phyloP scores from a whole-genome alignment of 2,888 invertebrate genomes.

The Scaptomyza caliginosa region DNA sequence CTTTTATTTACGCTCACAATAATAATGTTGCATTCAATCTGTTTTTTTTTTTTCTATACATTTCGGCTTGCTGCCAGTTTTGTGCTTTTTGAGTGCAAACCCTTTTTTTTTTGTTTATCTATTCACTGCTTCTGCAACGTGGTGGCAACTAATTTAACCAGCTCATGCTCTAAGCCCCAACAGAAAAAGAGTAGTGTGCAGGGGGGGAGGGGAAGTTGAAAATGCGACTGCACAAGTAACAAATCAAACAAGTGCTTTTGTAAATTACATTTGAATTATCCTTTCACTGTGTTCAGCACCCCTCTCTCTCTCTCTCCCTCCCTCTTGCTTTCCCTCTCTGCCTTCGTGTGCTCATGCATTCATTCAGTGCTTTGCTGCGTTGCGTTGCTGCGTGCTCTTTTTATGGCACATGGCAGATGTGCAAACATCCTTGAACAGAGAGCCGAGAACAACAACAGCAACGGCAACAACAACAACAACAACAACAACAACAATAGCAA shows the following conservation, averaged over 20 bases:
- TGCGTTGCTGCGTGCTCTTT: conserved; percentile 19
- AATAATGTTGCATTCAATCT: neutral
- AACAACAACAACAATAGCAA: conserved; percentile 46
- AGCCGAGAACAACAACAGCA: neutral
- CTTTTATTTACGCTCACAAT: neutral
- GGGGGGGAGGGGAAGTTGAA: conserved; percentile 2
- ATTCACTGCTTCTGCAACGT: conserved; percentile 1
- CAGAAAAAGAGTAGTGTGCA: neutral
- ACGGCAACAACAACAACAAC: neutral
- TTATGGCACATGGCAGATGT: conserved; percentile 61
- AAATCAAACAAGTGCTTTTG: conserved; percentile 80
- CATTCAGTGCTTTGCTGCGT: conserved; percentile 38
- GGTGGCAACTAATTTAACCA: conserved; percentile 60
- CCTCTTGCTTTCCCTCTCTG: neutral
- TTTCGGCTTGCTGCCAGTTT: neutral
- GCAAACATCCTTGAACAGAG: conserved; percentile 63
- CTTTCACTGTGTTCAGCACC: conserved; percentile 26
- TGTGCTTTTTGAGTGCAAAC: conserved; percentile 38
- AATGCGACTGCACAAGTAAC: conserved; percentile 55
- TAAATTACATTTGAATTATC: conserved; percentile 80
- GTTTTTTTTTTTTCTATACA: no score
- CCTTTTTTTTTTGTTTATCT: conserved; percentile 22
- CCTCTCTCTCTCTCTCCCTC: neutral
- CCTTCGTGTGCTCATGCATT: conserved; percentile 39
- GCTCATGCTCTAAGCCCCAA: conserved; percentile 4